Base-by-base conservation (phyloP, 2,888 invertebrate genomes). In the Tholera decimalis region DNA sequence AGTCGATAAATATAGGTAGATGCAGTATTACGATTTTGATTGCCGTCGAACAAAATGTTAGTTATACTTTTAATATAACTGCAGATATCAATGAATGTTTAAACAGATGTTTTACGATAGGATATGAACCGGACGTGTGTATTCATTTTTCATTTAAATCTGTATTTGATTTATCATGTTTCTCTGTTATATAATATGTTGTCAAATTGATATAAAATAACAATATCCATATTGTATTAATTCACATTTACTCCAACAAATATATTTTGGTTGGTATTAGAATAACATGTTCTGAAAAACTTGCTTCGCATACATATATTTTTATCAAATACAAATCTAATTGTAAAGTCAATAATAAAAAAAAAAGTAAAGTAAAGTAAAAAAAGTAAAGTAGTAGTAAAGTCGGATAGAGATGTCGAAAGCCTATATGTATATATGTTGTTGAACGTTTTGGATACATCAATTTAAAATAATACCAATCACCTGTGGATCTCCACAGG, bases 61-160 rank as follows among this genome's bases (percentile, higher is more conserved):
- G 28, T 41, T 22, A 2, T 33, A 69, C n/a, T 33, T 8, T 11
- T 11, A 53, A 37, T 53, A 22, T 20, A 20, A 18, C 39, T 41
- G 15, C 63, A 35, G 35, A 61, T 54, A 61, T 62, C 37, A 55
- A 62, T 71, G 41, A 55, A 60, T 18, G 22, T 55, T 49, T 53
- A 56, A 71, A 70, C 30, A 60, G 55, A 43, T 28, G 37, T 49
- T 71, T 41, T 46, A 37, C 54, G 39, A 41, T 15, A 47, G 22
- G 9, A n/a, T 35, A 49, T 60, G 26, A 44, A 44, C 47, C 33
- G 70, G 76, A 70, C 22, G 46, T 71, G 39, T 47, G 30, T 63
- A 56, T 49, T 33, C 43, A 77, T 72, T 71, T 15, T 49, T 33
- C 43, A 77, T 72, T 71, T 15, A 41, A 71, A 77, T 72, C 47